Evolutionary conservation across 2,113 vertebrate genomes (phyloP).

Genomic region (Cinclus mexicanus): DNA sequence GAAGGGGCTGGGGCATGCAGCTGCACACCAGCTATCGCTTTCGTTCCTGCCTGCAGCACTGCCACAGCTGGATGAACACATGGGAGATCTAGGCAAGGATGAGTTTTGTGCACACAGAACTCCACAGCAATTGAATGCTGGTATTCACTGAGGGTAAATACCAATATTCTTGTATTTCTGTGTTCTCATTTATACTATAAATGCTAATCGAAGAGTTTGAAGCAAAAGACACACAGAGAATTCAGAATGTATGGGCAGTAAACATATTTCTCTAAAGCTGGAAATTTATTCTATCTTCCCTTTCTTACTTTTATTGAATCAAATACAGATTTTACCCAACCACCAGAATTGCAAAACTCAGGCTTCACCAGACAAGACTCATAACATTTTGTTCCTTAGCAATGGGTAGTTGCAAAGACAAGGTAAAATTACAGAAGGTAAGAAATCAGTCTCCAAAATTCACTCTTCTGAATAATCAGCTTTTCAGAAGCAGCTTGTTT

Average conservation of each 20-base stretch:
- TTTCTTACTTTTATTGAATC: neutral
- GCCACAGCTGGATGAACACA: neutral
- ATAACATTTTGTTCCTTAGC: neutral
- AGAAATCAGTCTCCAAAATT: neutral
- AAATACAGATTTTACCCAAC: neutral
- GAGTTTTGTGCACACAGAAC: neutral
- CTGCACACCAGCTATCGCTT: neutral
- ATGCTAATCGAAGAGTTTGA: neutral
- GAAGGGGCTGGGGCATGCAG: neutral
- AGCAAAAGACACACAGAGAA: neutral
- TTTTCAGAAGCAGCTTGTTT: neutral
- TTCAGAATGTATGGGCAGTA: neutral
- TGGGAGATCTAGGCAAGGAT: accelerated
- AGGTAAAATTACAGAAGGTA: neutral
- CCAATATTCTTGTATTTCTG: neutral
- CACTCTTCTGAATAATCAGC: neutral
- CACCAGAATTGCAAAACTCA: neutral
- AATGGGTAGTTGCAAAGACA: neutral
- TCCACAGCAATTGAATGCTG: neutral
- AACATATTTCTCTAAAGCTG: neutral
- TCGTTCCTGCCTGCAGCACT: neutral
- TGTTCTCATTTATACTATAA: neutral
- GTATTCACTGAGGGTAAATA: neutral
- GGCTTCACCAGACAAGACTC: neutral
- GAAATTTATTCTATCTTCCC: neutral